Evolutionary conservation across 2,113 vertebrate species (phyloP), one percentile per base, ranked within the genome.

Genomic region (Typhlomys cinereus): DNA sequence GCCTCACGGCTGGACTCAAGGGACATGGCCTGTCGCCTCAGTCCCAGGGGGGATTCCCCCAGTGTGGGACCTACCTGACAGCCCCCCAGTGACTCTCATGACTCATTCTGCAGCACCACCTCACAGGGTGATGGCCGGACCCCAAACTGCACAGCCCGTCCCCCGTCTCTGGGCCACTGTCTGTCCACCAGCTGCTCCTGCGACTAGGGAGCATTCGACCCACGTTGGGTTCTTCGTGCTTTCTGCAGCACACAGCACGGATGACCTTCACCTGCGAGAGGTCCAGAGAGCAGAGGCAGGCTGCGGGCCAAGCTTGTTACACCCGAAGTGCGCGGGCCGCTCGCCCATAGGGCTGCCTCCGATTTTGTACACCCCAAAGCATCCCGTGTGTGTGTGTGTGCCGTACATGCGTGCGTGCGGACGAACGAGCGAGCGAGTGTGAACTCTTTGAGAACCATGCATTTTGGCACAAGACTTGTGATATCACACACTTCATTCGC

Each of bases 221-320:
- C 98, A 98, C 92, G 98, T 97, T 98, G 98, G 98, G 98, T 97
- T 97, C 97, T 90, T 96, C 94, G 0, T 97, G 97, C 96, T 98
- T 98, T 98, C 96, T 98, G 94, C 98, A 97, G 97, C 97, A 97
- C 96, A 97, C 95, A 95, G 75, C 91, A 97, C 6, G 97, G 96
- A 98, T 97, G 97, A 97, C 96, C 94, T 96, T 97, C 94, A 96
- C 96, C 96, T 94, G 88, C 76, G 44, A 76, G 93, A 96, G 97
- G 96, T 96, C 98, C 96, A 36, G 94, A 96, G 96, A 95, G 88
- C 94, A 96, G 97, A 87, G 96, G 88, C 54, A 29, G 88, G 96
- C 94, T 96, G 93, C 94, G 96, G 95, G 97, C 95, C 91, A 95
- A 97, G 97, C n/a, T 97, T 97, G 98, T 98, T 97, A 97, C 97